phyloP scores from a whole-genome alignment of 2,888 invertebrate species.

The Ferrisia virgata region DNA sequence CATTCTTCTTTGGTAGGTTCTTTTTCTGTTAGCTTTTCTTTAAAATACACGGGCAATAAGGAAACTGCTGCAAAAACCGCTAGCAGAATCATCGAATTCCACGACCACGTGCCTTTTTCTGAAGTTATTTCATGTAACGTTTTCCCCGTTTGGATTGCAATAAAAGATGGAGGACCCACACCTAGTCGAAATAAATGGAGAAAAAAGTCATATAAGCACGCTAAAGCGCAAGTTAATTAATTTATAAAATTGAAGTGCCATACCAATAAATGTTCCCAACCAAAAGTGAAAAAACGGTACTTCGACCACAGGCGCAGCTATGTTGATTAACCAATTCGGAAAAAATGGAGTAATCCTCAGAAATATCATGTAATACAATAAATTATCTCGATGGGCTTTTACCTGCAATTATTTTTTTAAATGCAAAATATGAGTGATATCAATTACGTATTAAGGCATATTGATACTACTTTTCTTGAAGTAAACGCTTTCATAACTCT shows the following conservation, averaged over 20 bases:
- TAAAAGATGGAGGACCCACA: constrained; percentile 93
- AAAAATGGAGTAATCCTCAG: constrained; percentile 94
- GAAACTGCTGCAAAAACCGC: constrained; percentile 77
- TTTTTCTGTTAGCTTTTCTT: constrained; percentile 71
- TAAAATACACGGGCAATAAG: constrained; percentile 81
- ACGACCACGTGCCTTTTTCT: constrained; percentile 81
- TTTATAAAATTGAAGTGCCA: constrained; percentile 51
- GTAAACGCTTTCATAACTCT: too few relatives aligned
- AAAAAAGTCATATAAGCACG: background rate
- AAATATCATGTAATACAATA: constrained; percentile 93
- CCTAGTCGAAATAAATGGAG: constrained; percentile 56
- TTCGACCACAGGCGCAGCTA: constrained; percentile 93
- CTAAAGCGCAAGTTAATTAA: background rate
- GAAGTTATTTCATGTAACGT: constrained; percentile 90
- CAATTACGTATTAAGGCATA: background rate
- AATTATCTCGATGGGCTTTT: constrained; percentile 76
- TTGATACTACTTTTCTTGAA: background rate
- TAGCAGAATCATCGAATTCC: constrained; percentile 77
- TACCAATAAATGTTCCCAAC: constrained; percentile 90
- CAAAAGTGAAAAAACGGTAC: constrained; percentile 91
- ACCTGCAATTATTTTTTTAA: constrained; percentile 52
- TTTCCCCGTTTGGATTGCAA: constrained; percentile 96
- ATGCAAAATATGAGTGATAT: background rate
- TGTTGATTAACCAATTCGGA: constrained; percentile 99
- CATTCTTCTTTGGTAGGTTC: constrained; percentile 63